Base-by-base conservation (phyloP, 1,140 invertebrate species). In the Heterodera schachtii region DNA sequence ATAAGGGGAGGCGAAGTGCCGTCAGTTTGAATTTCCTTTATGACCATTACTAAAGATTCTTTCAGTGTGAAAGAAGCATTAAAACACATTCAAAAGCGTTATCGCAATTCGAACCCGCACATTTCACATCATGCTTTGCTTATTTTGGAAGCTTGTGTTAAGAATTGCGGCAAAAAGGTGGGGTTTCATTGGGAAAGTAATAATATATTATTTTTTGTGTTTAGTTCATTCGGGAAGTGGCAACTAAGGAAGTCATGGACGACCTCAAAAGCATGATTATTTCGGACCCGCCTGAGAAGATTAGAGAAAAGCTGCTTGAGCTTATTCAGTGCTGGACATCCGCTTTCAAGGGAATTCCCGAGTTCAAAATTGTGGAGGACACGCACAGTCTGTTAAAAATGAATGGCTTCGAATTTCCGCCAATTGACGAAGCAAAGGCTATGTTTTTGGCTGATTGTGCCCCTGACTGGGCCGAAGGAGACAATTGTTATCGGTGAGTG, bases 361-460 rank as follows among this genome's bases (percentile, higher is more conserved):
- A 94, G 88, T 97, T 97, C 90, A 93, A 95, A 90, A 93, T 94
- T 79, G 94, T 96, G 47, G 81, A 81, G 16, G 88, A 90, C 77
- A 88, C 88, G 11, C 88, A 90, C 52, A 84, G 81, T 76, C 81
- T 90, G 2, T 46, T 90, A 79, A 89, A 90, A 57, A 82, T 90
- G 73, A 80, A 84, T 44, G 89, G 96, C 57, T 94, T 94, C 90
- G 94, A 94, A 85, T 98, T 99, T 91, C 96, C 96, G 7, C 91
- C 93, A 75, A 91, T 98, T 9, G 95, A 95, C 90, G 97, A 98
- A 92, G 95, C 95, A 84, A 97, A 99, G 91, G 97, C 97, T 31
- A 98, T 99, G 97, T 99, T 98, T 91, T 93, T 93, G 80, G 95
- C 97, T 13, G 95, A 98, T 90, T 94, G 93, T 79, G 97, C 97